phyloP scores from a whole-genome alignment of 2,797 vertebrate genomes.

The Monodelphis domestica region DNA sequence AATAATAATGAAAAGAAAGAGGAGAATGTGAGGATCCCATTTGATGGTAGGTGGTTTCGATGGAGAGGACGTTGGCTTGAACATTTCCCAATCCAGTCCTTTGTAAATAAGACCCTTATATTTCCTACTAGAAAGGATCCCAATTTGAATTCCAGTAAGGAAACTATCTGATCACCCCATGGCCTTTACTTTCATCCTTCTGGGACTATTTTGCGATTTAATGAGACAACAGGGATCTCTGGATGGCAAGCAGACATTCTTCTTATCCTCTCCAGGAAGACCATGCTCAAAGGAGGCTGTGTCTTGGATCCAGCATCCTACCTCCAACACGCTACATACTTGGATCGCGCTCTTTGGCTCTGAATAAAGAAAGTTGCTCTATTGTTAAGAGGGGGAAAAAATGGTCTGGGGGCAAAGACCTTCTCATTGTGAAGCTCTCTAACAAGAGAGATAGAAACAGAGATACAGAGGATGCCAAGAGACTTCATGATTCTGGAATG shows the following conservation, averaged over 20 bases:
- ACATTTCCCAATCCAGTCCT: neutral
- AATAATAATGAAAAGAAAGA: neutral
- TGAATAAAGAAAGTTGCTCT: constrained; percentile 11
- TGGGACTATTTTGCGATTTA: constrained; percentile 26
- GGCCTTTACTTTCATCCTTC: constrained; percentile 5
- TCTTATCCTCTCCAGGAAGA: neutral
- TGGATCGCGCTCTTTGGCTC: neutral
- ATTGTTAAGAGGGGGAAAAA: neutral
- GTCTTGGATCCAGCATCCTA: neutral
- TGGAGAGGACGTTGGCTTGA: neutral
- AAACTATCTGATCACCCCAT: constrained; percentile 10
- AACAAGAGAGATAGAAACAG: constrained; percentile 37
- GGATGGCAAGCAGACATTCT: neutral
- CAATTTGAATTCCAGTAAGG: neutral
- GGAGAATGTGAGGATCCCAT: neutral
- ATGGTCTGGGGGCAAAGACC: constrained; percentile 1
- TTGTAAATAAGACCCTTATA: neutral
- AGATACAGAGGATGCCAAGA: neutral
- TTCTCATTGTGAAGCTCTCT: constrained; percentile 37
- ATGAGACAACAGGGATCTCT: neutral
- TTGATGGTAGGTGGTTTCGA: neutral
- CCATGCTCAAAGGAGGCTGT: neutral
- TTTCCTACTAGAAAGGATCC: constrained; percentile 4
- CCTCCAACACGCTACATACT: neutral
- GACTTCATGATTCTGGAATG: constrained; percentile 37